Conservation (phyloP, 2,797 vertebrate species). For the Gallirallus australis region DNA sequence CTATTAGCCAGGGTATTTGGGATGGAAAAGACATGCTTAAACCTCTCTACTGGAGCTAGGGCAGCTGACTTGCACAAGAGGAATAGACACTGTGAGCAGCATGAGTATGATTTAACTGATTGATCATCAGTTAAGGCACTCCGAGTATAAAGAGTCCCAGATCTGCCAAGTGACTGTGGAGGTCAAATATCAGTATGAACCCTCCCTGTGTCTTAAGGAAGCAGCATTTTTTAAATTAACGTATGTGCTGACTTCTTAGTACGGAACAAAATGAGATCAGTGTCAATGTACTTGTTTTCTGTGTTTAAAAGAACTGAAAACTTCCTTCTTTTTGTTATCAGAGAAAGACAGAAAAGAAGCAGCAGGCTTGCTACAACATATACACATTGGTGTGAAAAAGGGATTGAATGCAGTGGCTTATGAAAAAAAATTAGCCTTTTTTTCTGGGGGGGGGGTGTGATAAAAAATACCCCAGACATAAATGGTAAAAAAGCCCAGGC, state of each 20-base stretch:
- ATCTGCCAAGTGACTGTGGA: slow-evolving; percentile 37
- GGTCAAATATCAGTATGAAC: slow-evolving; percentile 36
- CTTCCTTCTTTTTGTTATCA: neutral
- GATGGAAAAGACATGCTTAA: slow-evolving; percentile 21
- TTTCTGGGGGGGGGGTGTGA: too few species aligned
- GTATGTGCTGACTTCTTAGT: neutral
- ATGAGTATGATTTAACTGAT: slow-evolving; percentile 5
- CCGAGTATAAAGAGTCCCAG: neutral
- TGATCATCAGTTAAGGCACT: slow-evolving; percentile 47
- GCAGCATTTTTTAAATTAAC: neutral
- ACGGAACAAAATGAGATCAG: neutral
- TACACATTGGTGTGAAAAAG: neutral
- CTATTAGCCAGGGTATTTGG: neutral
- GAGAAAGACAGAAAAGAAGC: neutral
- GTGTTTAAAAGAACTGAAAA: neutral
- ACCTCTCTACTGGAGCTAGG: neutral
- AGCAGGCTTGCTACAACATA: neutral
- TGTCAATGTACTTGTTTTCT: neutral
- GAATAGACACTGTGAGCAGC: slow-evolving; percentile 21
- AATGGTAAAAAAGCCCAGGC: neutral
- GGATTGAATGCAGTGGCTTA: neutral
- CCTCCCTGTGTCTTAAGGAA: neutral
- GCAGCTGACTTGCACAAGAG: slow-evolving; percentile 1
- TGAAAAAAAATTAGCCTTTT: neutral
- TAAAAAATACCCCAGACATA: too few species aligned